Percentiles rank a stretch among this genome's conserved stretches.
Evolutionary conservation across 2,888 invertebrate genomes (phyloP).

Genomic region (Scelioninae gen. 1): DNA sequence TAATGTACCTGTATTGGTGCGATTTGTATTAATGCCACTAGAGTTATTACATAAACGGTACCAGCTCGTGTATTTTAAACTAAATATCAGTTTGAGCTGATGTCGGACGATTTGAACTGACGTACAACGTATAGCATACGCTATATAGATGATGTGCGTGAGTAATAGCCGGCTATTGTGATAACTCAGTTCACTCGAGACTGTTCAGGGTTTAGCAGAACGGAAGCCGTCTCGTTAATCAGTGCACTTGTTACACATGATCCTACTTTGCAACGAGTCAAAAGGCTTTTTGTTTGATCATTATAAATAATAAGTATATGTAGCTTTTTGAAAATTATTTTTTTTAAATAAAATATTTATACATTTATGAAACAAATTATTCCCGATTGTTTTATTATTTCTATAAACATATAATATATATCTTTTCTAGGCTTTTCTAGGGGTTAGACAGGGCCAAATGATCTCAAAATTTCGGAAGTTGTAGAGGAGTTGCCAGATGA

Average conservation of each 20-base stretch:
- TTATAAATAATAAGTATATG: no score
- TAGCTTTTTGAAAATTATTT: no score
- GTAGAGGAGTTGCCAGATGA: no score
- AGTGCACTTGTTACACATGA: conserved; percentile 55
- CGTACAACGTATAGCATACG: conserved; percentile 41
- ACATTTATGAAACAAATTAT: no score
- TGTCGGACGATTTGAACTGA: conserved; percentile 36
- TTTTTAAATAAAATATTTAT: no score
- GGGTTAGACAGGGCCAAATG: no score
- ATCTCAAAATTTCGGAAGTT: no score
- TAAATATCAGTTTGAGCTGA: conserved; percentile 50
- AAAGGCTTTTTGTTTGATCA: conserved; percentile 12
- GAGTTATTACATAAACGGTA: conserved; percentile 58
- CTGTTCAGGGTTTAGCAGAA: conserved; percentile 60
- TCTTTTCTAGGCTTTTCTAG: no score
- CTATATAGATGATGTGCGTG: conserved; percentile 42
- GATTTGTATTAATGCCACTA: conserved; percentile 29
- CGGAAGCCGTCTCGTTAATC: conserved; percentile 59
- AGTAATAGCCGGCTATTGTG: conserved; percentile 70
- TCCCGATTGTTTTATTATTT: no score
- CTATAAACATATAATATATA: no score
- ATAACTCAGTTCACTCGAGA: conserved; percentile 68
- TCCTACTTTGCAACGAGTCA: conserved; percentile 31
- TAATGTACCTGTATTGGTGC: conserved; percentile 35
- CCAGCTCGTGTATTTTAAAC: conserved; percentile 48